Evolutionary conservation across 1,140 invertebrate species (phyloP).

Genomic region (Maniola jurtina): DNA sequence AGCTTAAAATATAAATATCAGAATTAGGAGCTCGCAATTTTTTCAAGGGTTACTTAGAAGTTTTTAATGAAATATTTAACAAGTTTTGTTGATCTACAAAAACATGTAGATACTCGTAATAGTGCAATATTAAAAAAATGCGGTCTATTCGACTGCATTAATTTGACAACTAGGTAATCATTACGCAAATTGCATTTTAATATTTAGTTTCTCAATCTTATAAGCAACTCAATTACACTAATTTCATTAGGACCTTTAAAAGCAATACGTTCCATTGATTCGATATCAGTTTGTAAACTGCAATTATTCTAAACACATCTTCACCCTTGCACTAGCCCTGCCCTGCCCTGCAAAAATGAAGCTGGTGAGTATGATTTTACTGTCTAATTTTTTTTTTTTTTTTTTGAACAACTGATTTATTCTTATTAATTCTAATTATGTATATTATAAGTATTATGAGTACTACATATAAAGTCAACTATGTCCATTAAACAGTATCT

Average conservation of each 20-base stretch:
- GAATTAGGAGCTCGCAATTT: too few relatives aligned
- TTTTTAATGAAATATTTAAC: too few relatives aligned
- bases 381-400: neutral
- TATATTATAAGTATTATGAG: too few relatives aligned
- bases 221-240: neutral
- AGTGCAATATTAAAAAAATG: too few relatives aligned
- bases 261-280: neutral
- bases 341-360: neutral
- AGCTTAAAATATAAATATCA: too few relatives aligned
- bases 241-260: neutral
- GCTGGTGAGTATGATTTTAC: neutral
- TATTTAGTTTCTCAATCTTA: neutral
- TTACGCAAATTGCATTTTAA: constrained; percentile 7
- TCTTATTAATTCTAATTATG: neutral
- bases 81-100: too few relatives aligned
- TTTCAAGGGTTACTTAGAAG: too few relatives aligned
- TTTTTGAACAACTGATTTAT: too few relatives aligned
- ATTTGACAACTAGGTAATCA: neutral
- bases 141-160: neutral
- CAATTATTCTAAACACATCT: neutral
- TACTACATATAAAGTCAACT: too few relatives aligned
- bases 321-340: neutral
- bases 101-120: too few relatives aligned
- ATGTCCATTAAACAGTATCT: too few relatives aligned
- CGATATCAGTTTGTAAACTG: neutral